Evolutionary conservation across 2,113 vertebrate genomes (phyloP).

Genomic region (Leucopsar rothschildi): DNA sequence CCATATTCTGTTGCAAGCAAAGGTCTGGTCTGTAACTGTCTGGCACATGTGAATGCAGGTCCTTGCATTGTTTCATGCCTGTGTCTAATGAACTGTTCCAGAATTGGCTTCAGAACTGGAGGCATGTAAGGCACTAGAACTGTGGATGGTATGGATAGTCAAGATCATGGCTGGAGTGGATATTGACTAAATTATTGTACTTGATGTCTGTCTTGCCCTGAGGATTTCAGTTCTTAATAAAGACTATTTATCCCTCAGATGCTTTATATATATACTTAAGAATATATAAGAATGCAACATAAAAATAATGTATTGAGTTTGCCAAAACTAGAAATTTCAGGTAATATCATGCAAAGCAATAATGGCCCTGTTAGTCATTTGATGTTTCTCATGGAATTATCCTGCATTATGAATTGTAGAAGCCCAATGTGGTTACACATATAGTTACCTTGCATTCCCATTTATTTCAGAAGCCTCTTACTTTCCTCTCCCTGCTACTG

Average conservation of each 20-base stretch:
- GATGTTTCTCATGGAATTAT: not conserved
- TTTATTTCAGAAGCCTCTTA: not conserved
- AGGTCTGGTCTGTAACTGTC: not conserved
- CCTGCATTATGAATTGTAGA: not conserved
- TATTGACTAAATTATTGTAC: not conserved
- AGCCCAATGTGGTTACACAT: not conserved
- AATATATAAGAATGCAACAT: not conserved
- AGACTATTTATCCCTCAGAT: not conserved
- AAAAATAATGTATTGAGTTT: not conserved
- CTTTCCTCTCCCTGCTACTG: not conserved
- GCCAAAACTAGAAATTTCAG: not conserved
- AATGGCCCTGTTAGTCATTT: not conserved
- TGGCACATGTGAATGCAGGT: not conserved
- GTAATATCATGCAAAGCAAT: not conserved
- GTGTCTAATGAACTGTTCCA: not conserved
- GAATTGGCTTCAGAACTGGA: not conserved
- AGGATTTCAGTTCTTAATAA: not conserved
- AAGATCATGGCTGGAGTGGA: not conserved
- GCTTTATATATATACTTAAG: not conserved
- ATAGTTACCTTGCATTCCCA: not conserved
- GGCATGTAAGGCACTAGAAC: not conserved
- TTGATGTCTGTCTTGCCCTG: not conserved
- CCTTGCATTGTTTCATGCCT: not conserved
- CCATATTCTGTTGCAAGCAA: not conserved
- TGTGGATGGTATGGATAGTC: not conserved